A percentile compares a stretch with the other conserved stretches of the same genome.
Conservation (phyloP, 2,797 vertebrate species). For the Chelidonichthys spinosus region DNA sequence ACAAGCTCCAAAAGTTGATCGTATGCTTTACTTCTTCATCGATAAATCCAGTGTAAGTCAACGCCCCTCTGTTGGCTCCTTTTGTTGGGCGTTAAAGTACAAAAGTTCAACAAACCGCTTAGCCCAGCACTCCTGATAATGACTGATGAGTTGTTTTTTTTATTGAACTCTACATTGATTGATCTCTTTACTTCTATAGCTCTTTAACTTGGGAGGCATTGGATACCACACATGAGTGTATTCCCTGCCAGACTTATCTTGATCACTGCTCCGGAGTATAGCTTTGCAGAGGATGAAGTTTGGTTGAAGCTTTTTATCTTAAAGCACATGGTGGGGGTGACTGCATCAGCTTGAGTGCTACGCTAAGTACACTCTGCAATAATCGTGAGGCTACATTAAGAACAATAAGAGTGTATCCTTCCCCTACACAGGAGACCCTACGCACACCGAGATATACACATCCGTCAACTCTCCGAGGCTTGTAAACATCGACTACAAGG, state of each 20-base stretch:
- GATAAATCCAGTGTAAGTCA: conserved; percentile 21
- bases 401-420: conserved; percentile 50
- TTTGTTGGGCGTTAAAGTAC: conserved; percentile 10
- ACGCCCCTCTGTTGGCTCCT: not conserved
- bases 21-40: conserved; percentile 19
- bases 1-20: conserved; percentile 21
- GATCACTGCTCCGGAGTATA: conserved; percentile 61
- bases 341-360: conserved; percentile 29
- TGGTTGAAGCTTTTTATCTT: conserved; percentile 56
- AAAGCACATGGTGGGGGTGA: conserved; percentile 42
- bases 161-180: not conserved
- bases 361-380: conserved; percentile 13
- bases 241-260: conserved; percentile 62
- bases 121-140: conserved; percentile 21
- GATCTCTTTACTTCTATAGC: conserved; percentile 11
- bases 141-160: conserved; percentile 19
- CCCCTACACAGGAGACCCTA: conserved; percentile 38
- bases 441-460: conserved; percentile 33
- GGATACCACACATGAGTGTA: conserved; percentile 35
- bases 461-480: conserved; percentile 43
- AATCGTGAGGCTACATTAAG: conserved; percentile 56
- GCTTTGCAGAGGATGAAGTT: conserved; percentile 58
- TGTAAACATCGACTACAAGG: conserved; percentile 50
- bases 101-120: conserved; percentile 26
- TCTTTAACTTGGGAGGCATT: conserved; percentile 9